phyloP scores from a whole-genome alignment of 2,113 vertebrate genomes.

The Dissostichus mawsoni region DNA sequence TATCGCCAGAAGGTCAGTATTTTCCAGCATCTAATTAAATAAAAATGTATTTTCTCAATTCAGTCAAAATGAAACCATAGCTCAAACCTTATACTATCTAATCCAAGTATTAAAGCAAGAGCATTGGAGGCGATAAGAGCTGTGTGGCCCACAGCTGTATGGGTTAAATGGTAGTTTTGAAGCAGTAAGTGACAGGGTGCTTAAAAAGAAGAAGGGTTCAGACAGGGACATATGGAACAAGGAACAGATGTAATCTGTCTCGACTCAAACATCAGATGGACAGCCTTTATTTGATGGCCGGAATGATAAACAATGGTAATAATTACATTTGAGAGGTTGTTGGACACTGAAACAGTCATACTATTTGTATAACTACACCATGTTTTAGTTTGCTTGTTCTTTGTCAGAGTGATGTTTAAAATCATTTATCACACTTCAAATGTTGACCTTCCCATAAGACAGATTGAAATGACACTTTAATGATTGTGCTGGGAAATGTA shows the following conservation, averaged over 20 bases:
- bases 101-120: conserved; percentile 39
- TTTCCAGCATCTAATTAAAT: conserved; percentile 31
- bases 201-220: conserved; percentile 30
- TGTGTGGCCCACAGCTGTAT: conserved; percentile 34
- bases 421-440: conserved; percentile 30
- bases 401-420: conserved; percentile 7
- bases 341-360: conserved; percentile 32
- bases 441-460: conserved; percentile 18
- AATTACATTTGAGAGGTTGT: conserved; percentile 50
- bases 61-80: conserved; percentile 61
- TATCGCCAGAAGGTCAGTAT: neutral
- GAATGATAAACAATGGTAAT: conserved; percentile 63
- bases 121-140: conserved; percentile 13
- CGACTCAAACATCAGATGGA: conserved; percentile 48
- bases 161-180: conserved; percentile 64
- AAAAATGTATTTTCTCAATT: conserved; percentile 57
- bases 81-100: conserved; percentile 54
- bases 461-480: conserved; percentile 32
- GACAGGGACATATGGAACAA: conserved; percentile 32
- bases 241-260: conserved; percentile 57
- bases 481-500: conserved; percentile 26
- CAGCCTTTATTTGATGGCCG: conserved; percentile 42
- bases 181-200: conserved; percentile 42
- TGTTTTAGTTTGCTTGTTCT: conserved; percentile 12
- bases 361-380: neutral